phyloP scores from a whole-genome alignment of 2,888 invertebrate species.

The Entomobrya multifasciata region DNA sequence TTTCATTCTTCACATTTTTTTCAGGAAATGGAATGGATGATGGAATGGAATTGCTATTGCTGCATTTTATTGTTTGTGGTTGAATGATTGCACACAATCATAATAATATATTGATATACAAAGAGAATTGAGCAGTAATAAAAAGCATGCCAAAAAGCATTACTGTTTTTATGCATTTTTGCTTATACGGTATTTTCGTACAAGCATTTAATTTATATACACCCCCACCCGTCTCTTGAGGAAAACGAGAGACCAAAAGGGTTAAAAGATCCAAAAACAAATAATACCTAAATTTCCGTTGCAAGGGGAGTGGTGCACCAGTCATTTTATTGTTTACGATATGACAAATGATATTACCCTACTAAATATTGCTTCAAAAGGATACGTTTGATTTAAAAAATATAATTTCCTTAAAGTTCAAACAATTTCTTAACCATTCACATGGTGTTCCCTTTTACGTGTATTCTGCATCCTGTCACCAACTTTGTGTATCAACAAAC shows the following conservation, averaged over 20 bases:
- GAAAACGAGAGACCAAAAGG: neutral
- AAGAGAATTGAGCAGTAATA: neutral
- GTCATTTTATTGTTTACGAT: neutral
- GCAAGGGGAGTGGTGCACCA: neutral
- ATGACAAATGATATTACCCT: neutral
- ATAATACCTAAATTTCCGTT: neutral
- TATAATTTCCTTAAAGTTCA: neutral
- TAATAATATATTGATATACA: slow-evolving; percentile 26
- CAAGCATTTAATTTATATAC: neutral
- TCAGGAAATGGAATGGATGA: neutral
- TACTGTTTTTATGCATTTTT: neutral
- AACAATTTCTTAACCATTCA: neutral
- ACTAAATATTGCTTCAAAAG: too few species aligned
- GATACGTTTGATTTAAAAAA: neutral
- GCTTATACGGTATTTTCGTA: neutral
- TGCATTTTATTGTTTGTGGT: slow-evolving; percentile 67
- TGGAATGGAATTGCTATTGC: slow-evolving; percentile 35
- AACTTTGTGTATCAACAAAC: too few species aligned
- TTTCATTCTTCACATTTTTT: neutral
- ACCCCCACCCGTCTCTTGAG: neutral
- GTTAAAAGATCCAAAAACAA: neutral
- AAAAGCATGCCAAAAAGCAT: slow-evolving; percentile 3
- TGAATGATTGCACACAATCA: slow-evolving; percentile 30
- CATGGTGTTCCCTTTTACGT: neutral
- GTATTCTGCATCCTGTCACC: neutral